Conservation (phyloP, 2,888 invertebrate genomes). For the Polyploca ridens region DNA sequence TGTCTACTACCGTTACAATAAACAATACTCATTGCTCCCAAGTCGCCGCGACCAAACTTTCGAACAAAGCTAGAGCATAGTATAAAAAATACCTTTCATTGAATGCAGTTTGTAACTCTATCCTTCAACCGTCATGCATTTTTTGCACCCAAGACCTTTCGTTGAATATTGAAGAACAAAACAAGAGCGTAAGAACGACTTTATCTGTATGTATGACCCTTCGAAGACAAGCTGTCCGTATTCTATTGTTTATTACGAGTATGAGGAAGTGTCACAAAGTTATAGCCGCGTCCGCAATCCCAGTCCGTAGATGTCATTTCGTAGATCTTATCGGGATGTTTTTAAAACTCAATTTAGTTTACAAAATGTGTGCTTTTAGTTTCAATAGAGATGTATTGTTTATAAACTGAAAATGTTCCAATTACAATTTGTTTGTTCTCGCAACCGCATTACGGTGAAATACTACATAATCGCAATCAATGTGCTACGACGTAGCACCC, state of each 20-base stretch:
- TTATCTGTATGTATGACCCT: not conserved
- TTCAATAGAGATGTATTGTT: too few relatives aligned
- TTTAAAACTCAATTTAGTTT: not conserved
- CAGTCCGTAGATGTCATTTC: not conserved
- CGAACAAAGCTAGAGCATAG: not conserved
- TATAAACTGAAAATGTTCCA: too few relatives aligned
- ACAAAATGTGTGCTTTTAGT: not conserved
- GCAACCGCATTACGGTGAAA: too few relatives aligned
- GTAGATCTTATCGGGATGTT: not conserved
- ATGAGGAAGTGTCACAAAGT: conserved; percentile 9
- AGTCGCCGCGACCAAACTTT: not conserved
- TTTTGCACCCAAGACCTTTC: conserved; percentile 9
- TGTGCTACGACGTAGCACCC: too few relatives aligned
- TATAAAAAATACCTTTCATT: not conserved
- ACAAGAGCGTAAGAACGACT: conserved; percentile 1
- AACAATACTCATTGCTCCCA: not conserved
- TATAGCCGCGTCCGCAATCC: not conserved
- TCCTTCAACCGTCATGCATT: conserved; percentile 9
- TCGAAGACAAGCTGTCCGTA: not conserved
- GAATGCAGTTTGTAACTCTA: conserved; percentile 13
- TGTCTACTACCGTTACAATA: not conserved
- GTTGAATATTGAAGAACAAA: conserved; percentile 7
- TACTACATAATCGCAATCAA: too few relatives aligned
- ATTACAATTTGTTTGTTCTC: not conserved
- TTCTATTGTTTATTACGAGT: conserved; percentile 1